A percentile compares a stretch with the other conserved stretches of the same genome.
phyloP scores from a whole-genome alignment of 1,140 invertebrate genomes.

The Dufourea novaeangliae region DNA sequence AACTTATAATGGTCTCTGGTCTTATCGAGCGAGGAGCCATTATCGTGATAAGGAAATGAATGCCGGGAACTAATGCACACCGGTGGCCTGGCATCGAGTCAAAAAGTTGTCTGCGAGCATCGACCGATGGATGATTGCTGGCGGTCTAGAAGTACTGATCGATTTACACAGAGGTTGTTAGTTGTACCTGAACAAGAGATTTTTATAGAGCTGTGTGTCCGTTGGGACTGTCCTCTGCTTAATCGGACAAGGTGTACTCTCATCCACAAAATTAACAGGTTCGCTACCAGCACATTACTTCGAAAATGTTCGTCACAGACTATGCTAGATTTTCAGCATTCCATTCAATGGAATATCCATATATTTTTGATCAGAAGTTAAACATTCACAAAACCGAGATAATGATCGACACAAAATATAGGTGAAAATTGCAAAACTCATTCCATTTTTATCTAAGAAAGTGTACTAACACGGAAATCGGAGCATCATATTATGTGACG shows the following conservation, averaged over 20 bases:
- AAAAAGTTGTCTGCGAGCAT: constrained; percentile 19
- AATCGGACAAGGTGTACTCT: not conserved
- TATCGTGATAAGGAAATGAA: constrained; percentile 36
- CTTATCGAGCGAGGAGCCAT: constrained; percentile 33
- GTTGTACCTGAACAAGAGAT: not conserved
- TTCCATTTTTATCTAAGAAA: no score
- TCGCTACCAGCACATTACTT: no score
- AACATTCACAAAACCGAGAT: no score
- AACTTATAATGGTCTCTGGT: not conserved
- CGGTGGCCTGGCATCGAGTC: constrained; percentile 10
- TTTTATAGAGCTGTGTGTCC: not conserved
- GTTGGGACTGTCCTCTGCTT: not conserved
- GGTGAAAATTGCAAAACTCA: no score
- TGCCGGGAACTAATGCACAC: not conserved
- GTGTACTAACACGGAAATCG: no score
- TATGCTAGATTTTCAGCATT: no score
- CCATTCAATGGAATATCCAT: no score
- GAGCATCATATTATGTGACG: no score
- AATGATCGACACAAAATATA: no score
- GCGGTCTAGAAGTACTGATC: constrained; percentile 8
- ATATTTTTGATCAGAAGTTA: no score
- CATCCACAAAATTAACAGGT: no score
- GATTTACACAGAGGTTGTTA: constrained; percentile 37
- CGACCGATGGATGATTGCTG: constrained; percentile 13
- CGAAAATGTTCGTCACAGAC: no score